Evolutionary conservation across 1,140 invertebrate species (phyloP).

Genomic region (Solenopsis invicta): DNA sequence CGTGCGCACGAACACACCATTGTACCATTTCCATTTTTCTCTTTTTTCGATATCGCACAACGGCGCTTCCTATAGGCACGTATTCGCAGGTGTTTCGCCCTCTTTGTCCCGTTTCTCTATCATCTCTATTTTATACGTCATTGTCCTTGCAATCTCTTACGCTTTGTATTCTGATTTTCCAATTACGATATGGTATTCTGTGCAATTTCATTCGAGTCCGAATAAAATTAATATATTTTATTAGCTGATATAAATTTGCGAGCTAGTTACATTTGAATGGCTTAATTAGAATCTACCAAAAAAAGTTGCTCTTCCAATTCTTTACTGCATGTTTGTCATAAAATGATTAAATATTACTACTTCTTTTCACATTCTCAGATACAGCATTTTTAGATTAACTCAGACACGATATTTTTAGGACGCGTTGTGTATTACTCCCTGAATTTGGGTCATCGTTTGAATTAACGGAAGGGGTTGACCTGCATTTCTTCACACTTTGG

Average conservation of each 20-base stretch:
- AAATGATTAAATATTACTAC: neutral
- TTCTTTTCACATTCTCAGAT: neutral
- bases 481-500: slow-evolving; percentile 70
- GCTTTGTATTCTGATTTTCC: slow-evolving; percentile 6
- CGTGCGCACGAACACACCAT: slow-evolving; percentile 28
- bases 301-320: neutral
- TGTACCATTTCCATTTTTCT: slow-evolving; percentile 19
- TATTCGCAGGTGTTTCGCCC: slow-evolving; percentile 53
- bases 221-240: neutral
- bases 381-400: neutral
- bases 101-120: neutral
- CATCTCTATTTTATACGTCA: slow-evolving; percentile 1
- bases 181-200: neutral
- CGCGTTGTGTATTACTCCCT: slow-evolving; percentile 13
- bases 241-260: neutral
- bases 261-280: neutral
- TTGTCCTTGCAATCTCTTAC: neutral
- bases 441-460: slow-evolving; percentile 71
- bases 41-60: slow-evolving; percentile 38
- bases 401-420: slow-evolving; percentile 25
- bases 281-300: neutral
- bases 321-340: neutral
- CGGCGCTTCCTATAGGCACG: slow-evolving; percentile 22
- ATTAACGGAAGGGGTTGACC: slow-evolving; percentile 62
- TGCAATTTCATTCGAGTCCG: neutral